These are phyloP conservation scores for Hirtodrosophila cameraria DNA, from an alignment of 2,888 invertebrate species.

Conservation along the genomic window DNA sequence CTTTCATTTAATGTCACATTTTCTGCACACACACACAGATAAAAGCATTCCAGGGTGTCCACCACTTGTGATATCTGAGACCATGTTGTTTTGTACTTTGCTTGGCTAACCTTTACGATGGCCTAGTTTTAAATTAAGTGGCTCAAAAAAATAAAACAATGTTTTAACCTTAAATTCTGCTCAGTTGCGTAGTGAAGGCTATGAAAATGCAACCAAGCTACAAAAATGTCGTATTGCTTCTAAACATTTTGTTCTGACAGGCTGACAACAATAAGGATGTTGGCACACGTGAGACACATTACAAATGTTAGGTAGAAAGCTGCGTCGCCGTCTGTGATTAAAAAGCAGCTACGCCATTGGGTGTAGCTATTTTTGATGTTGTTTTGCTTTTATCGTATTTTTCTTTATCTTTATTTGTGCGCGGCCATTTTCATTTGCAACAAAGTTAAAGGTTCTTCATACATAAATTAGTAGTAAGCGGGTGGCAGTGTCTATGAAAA, in stretches of 20 bases:
- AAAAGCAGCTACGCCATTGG: conserved; percentile 49
- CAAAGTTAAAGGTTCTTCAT: conserved; percentile 80
- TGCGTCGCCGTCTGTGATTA: conserved; percentile 66
- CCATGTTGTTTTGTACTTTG: conserved; percentile 13
- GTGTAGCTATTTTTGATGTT: conserved; percentile 19
- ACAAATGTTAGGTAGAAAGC: conserved; percentile 52
- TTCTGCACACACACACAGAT: background rate
- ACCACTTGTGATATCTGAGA: conserved; percentile 4
- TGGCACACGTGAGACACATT: conserved; percentile 64
- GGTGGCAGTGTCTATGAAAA: conserved; percentile 66
- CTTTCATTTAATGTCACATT: conserved; percentile 4
- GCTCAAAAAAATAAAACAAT: conserved; percentile 44
- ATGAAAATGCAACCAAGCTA: conserved; percentile 45
- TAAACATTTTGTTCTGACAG: conserved; percentile 27
- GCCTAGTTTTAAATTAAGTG: conserved; percentile 68
- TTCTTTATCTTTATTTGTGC: conserved; percentile 25
- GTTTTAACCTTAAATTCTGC: conserved; percentile 63
- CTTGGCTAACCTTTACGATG: conserved; percentile 40
- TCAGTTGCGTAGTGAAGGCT: conserved; percentile 53
- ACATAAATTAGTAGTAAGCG: conserved; percentile 77
- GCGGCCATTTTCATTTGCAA: conserved; percentile 71
- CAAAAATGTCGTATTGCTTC: conserved; percentile 60
- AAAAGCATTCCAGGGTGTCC: conserved; percentile 18
- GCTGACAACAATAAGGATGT: conserved; percentile 31
- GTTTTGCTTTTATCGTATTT: conserved; percentile 21